phyloP scores from a whole-genome alignment of 2,113 vertebrate species.

The Myanophis thanlyinensis region DNA sequence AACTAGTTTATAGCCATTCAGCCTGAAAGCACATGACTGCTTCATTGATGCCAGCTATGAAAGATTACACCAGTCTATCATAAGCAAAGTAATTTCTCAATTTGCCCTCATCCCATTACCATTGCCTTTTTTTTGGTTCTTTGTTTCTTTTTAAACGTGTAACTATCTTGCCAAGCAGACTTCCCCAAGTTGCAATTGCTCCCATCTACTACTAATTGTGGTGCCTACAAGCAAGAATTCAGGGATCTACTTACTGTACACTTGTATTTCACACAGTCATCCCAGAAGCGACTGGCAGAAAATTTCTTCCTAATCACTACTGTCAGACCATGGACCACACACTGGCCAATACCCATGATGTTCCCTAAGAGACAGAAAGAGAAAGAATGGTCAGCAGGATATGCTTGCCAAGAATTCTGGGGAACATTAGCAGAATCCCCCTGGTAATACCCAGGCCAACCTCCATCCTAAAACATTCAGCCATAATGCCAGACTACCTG shows the following conservation, averaged over 20 bases:
- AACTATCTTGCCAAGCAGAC: neutral
- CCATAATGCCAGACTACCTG: constrained; percentile 68
- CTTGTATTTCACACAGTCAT: constrained; percentile 83
- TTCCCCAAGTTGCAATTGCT: neutral
- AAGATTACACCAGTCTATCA: neutral
- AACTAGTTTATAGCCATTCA: neutral
- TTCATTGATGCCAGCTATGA: neutral
- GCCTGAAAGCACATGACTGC: neutral
- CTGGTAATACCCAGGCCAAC: too few species aligned
- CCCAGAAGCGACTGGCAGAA: constrained; percentile 88
- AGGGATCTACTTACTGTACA: constrained; percentile 81
- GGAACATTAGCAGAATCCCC: accelerated
- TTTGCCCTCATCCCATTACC: neutral
- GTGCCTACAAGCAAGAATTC: neutral
- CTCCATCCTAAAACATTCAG: neutral
- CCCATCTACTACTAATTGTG: neutral
- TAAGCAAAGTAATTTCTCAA: neutral
- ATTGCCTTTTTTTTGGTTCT: neutral
- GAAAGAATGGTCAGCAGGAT: accelerated
- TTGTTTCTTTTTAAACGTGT: neutral
- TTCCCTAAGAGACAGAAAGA: constrained; percentile 71
- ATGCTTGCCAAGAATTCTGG: too few species aligned
- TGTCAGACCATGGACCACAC: constrained; percentile 83
- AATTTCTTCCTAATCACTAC: constrained; percentile 87
- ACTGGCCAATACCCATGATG: constrained; percentile 89